Percentiles rank a stretch among this genome's conserved stretches.
Conservation (phyloP, 2,113 vertebrate species). For the Daubentonia madagascariensis region DNA sequence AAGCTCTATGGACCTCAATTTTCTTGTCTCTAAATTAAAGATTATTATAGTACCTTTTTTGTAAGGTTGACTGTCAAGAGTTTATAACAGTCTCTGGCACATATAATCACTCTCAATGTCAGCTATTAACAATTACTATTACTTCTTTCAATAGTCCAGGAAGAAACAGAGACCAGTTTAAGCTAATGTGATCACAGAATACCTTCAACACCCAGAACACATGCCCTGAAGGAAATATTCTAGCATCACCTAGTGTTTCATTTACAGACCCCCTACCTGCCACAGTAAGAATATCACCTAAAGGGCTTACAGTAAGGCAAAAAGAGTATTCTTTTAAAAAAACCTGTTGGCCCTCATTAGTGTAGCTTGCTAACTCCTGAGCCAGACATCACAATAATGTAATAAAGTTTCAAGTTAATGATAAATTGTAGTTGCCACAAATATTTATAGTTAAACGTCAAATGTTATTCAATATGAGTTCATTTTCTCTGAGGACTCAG, state of each 20-base stretch:
- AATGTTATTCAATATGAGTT: background rate
- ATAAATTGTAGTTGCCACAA: constrained; percentile 16
- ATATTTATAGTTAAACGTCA: background rate
- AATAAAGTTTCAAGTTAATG: constrained; percentile 1
- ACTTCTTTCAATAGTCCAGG: background rate
- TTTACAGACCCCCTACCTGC: background rate
- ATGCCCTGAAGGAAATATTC: background rate
- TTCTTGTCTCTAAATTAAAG: background rate
- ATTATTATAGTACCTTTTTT: background rate
- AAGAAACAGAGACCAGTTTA: background rate
- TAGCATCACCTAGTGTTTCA: background rate
- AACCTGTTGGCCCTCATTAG: background rate
- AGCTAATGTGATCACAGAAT: background rate
- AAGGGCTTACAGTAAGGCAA: background rate
- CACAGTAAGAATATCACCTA: background rate
- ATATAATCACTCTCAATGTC: background rate
- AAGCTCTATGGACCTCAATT: background rate
- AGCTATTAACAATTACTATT: background rate
- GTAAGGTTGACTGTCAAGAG: background rate
- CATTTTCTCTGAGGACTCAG: background rate
- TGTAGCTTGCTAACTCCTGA: background rate
- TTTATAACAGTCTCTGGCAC: background rate
- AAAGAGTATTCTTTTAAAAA: background rate
- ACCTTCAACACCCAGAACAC: background rate
- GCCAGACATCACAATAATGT: background rate